A percentile compares a stretch with the other conserved stretches of the same genome.
These are phyloP conservation scores for Vicugna pacos DNA, from an alignment of 2,113 vertebrate species.

Conservation along the genomic window DNA sequence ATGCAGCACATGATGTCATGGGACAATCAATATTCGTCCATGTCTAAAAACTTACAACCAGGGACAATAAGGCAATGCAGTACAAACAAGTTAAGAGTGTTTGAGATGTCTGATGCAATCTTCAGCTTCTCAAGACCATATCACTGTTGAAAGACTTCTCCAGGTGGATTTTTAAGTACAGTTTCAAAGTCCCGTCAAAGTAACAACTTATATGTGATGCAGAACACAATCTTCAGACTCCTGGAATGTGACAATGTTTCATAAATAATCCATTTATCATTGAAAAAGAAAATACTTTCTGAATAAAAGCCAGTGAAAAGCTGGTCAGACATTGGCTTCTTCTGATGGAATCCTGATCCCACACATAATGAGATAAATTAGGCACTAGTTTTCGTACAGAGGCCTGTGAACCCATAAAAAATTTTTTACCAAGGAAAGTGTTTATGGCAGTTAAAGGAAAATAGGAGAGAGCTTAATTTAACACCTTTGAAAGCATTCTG, in stretches of 20 bases:
- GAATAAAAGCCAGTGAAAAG: not conserved
- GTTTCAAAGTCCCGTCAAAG: not conserved
- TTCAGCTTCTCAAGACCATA: not conserved
- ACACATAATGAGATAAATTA: slow-evolving; percentile 2
- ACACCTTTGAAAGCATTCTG: slow-evolving; percentile 18
- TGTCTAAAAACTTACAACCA: not conserved
- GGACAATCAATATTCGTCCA: not conserved
- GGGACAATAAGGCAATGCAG: not conserved
- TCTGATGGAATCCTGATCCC: not conserved
- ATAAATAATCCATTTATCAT: not conserved
- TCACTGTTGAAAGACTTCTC: not conserved
- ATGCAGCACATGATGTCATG: not conserved
- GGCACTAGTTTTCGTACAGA: not conserved
- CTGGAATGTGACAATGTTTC: not conserved
- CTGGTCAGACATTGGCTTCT: not conserved
- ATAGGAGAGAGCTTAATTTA: not conserved
- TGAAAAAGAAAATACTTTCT: not conserved
- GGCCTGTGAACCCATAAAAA: not conserved
- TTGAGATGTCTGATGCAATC: not conserved
- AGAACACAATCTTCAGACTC: not conserved
- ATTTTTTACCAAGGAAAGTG: not conserved
- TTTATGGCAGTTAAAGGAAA: not conserved
- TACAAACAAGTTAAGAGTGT: not conserved
- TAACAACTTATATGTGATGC: not conserved
- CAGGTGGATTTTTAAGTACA: not conserved